Evolutionary conservation across 92 coral and sea anemone genomes (phyloP).

Genomic region (Phenganax stokvisi): DNA sequence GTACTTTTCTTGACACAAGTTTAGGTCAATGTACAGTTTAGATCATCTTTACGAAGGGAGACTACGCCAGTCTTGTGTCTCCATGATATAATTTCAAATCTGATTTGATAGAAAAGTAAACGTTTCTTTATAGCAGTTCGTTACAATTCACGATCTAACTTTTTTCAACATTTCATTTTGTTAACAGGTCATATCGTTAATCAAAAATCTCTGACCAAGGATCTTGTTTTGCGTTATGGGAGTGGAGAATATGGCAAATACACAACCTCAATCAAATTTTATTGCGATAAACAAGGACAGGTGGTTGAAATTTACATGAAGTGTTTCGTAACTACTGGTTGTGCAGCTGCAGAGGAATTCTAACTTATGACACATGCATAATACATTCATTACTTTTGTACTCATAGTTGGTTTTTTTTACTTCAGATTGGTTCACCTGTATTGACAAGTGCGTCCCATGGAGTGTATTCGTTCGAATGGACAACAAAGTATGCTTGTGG

Average conservation of each 20-base stretch:
- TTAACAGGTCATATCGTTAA: constrained; percentile 4
- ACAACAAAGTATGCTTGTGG: constrained; percentile 73
- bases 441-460: constrained; percentile 37
- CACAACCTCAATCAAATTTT: neutral
- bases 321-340: neutral
- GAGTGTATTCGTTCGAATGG: constrained; percentile 70
- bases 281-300: neutral
- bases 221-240: neutral
- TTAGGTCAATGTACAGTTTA: neutral
- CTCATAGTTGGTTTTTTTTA: neutral
- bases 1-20: neutral
- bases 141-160: no score
- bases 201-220: neutral
- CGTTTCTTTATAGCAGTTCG: no score
- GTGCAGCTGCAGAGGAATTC: no score
- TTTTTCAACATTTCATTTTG: neutral
- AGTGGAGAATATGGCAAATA: neutral
- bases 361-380: neutral
- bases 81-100: no score
- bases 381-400: neutral
- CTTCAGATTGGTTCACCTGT: constrained; percentile 57
- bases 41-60: no score
- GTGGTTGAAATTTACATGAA: neutral
- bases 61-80: no score
- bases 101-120: no score